Percentiles rank a stretch among this genome's conserved stretches.
Conservation (phyloP, 1,140 invertebrate genomes). For the Centruroides vittatus region DNA sequence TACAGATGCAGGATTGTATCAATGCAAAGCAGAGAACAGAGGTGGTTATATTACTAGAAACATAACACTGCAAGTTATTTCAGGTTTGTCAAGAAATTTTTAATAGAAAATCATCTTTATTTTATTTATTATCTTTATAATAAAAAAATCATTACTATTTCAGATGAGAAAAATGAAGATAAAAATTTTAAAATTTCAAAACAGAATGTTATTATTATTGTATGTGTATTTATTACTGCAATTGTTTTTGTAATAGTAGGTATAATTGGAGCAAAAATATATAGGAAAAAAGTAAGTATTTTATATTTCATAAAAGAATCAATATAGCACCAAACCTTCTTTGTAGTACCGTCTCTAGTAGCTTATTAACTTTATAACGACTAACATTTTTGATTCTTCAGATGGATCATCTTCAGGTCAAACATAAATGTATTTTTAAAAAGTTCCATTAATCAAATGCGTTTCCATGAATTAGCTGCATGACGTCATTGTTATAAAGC, state of each 20-base stretch:
- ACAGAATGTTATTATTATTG: not conserved
- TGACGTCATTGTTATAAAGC: too few species aligned
- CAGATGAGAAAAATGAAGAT: not conserved
- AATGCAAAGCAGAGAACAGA: constrained; percentile 13
- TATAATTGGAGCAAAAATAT: constrained; percentile 10
- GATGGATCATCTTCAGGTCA: too few species aligned
- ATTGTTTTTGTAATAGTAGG: constrained; percentile 9
- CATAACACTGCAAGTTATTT: constrained; percentile 7
- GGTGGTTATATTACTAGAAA: constrained; percentile 7
- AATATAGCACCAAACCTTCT: too few species aligned
- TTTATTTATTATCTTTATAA: too few species aligned
- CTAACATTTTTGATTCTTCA: too few species aligned
- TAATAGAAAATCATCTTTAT: too few species aligned
- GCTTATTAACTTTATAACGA: too few species aligned
- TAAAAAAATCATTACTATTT: not conserved
- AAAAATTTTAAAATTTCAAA: constrained; percentile 1
- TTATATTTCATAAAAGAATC: too few species aligned
- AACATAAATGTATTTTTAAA: too few species aligned
- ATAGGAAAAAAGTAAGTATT: constrained; percentile 9
- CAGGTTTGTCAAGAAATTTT: not conserved
- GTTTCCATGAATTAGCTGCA: too few species aligned
- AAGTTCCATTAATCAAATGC: too few species aligned
- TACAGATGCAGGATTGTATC: constrained; percentile 14
- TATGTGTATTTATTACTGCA: constrained; percentile 9
- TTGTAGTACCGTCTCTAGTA: too few species aligned